These are phyloP conservation scores for Emydura subglobosa DNA, from an alignment of 2,113 vertebrate species.

Conservation along the genomic window DNA sequence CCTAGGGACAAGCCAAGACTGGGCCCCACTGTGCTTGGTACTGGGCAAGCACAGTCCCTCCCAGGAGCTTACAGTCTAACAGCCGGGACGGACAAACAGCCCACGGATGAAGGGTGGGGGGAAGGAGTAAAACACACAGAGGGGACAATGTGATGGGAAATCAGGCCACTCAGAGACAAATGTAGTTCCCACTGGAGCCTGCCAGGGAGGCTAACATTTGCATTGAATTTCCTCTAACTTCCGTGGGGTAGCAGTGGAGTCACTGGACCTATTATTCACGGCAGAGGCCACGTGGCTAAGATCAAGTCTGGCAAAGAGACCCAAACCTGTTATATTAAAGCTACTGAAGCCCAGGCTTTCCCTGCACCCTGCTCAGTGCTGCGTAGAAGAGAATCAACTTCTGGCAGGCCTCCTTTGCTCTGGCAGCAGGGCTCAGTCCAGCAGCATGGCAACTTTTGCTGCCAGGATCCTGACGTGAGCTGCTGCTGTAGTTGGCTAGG, in stretches of 20 bases:
- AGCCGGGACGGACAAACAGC: neutral
- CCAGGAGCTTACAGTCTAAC: too few relatives aligned
- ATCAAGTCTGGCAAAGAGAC: neutral
- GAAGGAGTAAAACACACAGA: neutral
- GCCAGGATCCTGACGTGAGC: neutral
- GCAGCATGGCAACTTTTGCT: neutral
- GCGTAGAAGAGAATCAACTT: neutral
- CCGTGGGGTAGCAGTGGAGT: too few relatives aligned
- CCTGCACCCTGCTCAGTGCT: neutral
- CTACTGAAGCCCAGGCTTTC: neutral
- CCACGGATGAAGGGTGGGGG: too few relatives aligned
- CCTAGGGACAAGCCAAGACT: neutral
- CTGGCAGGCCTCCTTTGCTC: neutral
- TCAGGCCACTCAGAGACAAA: neutral
- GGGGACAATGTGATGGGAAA: neutral
- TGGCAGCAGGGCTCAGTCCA: rapidly evolving
- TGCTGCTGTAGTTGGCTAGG: too few relatives aligned
- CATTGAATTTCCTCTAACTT: neutral
- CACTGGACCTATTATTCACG: too few relatives aligned
- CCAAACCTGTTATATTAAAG: neutral
- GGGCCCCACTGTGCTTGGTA: neutral
- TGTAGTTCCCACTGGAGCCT: neutral
- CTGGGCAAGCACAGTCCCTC: too few relatives aligned
- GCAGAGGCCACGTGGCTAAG: neutral
- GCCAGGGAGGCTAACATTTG: neutral